Evolutionary conservation across 1,140 invertebrate genomes (phyloP).

Genomic region (Brachionus manjavacas): DNA sequence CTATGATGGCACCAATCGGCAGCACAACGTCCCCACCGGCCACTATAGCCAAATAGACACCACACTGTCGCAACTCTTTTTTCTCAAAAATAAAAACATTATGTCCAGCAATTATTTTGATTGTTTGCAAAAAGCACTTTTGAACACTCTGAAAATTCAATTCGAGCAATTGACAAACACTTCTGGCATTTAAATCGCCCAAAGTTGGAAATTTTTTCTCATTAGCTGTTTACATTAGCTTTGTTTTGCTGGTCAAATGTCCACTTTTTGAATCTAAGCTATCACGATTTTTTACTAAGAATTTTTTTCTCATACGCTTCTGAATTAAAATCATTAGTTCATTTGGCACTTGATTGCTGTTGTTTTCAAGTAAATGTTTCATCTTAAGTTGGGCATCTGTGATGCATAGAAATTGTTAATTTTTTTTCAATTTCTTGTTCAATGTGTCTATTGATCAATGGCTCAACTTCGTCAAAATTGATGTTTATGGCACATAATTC

Average conservation of each 20-base stretch:
- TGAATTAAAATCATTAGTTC: not conserved
- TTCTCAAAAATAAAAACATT: not conserved
- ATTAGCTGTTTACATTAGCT: no score
- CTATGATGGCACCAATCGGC: not conserved
- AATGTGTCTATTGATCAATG: not conserved
- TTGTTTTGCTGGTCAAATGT: no score
- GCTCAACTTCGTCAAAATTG: not conserved
- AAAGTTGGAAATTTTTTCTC: not conserved
- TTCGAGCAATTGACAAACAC: not conserved
- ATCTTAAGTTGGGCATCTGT: not conserved
- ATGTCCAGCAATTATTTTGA: conserved; percentile 22
- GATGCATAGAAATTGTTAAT: not conserved
- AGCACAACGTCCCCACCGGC: not conserved
- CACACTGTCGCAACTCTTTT: not conserved
- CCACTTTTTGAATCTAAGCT: not conserved
- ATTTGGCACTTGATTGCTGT: not conserved
- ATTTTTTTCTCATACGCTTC: not conserved
- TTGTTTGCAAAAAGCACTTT: not conserved
- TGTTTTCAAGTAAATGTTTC: not conserved
- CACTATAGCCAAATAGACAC: not conserved
- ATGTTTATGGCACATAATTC: not conserved
- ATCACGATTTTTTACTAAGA: not conserved
- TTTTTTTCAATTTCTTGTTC: not conserved
- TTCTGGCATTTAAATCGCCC: not conserved
- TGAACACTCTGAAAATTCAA: not conserved